phyloP scores from a whole-genome alignment of 1,140 invertebrate species.

The Sesamia nonagrioides region DNA sequence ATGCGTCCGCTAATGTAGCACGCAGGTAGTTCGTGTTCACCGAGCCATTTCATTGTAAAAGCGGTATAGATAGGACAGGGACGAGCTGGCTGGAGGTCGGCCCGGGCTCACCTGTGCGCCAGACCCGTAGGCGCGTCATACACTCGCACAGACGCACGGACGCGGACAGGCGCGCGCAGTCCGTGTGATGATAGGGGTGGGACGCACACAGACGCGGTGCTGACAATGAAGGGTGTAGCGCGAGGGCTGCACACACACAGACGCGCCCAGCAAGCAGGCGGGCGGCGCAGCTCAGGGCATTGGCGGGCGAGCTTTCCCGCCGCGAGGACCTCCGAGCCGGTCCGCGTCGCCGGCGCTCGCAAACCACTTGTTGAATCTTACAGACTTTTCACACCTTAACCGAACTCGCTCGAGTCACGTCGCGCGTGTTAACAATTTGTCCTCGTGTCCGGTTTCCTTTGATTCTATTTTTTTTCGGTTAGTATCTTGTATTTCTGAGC shows the following conservation, averaged over 20 bases:
- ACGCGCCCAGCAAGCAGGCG: constrained; percentile 55
- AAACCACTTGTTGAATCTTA: constrained; percentile 84
- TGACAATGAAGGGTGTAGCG: constrained; percentile 67
- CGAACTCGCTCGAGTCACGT: constrained; percentile 65
- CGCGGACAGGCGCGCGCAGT: constrained; percentile 52
- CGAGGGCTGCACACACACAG: constrained; percentile 65
- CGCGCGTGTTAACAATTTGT: constrained; percentile 65
- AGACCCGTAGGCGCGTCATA: constrained; percentile 76
- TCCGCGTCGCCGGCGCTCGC: constrained; percentile 73
- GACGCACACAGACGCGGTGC: constrained; percentile 59
- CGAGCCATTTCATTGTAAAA: constrained; percentile 81
- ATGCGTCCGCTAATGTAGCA: constrained; percentile 74
- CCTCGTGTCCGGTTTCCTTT: constrained; percentile 48
- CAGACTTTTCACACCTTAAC: constrained; percentile 72
- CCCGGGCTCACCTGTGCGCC: constrained; percentile 81
- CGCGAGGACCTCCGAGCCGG: constrained; percentile 68
- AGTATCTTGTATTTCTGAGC: constrained; percentile 42
- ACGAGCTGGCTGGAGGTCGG: constrained; percentile 76
- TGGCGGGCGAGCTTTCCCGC: constrained; percentile 82
- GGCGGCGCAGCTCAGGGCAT: constrained; percentile 67
- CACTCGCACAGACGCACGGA: constrained; percentile 59
- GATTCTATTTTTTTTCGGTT: constrained; percentile 50
- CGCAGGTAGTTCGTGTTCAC: constrained; percentile 77
- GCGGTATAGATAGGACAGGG: constrained; percentile 78
- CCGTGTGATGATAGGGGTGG: constrained; percentile 46